Percentiles rank a stretch among this genome's conserved stretches.
phyloP scores from a whole-genome alignment of 1,140 invertebrate species.

The Druon quercuslanigerum region DNA sequence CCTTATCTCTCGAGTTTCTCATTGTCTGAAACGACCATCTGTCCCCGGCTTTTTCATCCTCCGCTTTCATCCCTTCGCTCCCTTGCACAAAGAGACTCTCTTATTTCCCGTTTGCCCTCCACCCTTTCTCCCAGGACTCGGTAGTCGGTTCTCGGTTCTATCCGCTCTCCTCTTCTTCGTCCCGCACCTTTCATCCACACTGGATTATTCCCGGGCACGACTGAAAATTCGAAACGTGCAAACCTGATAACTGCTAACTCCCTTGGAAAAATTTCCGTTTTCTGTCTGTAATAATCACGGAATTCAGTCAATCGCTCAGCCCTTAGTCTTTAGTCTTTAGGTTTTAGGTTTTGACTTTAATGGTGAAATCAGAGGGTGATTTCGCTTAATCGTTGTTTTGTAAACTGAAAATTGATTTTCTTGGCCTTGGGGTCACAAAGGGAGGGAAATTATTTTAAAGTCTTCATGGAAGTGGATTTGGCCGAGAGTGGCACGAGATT shows the following conservation, averaged over 20 bases:
- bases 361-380: background rate
- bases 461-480: too few relatives aligned
- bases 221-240: conserved; percentile 5
- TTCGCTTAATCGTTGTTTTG: background rate
- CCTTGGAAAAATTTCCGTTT: background rate
- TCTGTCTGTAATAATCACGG: background rate
- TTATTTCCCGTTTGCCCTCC: conserved; percentile 38
- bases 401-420: too few relatives aligned
- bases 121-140: conserved; percentile 32
- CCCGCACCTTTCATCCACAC: conserved; percentile 42
- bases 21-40: conserved; percentile 75
- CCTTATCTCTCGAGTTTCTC: conserved; percentile 75
- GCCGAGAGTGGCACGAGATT: too few relatives aligned
- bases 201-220: conserved; percentile 33
- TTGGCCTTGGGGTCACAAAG: too few relatives aligned
- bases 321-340: background rate
- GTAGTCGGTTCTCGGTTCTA: conserved; percentile 6
- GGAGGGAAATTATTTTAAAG: too few relatives aligned
- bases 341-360: too few relatives aligned
- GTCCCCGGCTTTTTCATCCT: conserved; percentile 72
- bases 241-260: conserved; percentile 5
- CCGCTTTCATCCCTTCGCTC: conserved; percentile 53
- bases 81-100: conserved; percentile 49
- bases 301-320: background rate
- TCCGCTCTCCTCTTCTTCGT: conserved; percentile 35